Percentiles rank a stretch among this genome's conserved stretches.
These are phyloP conservation scores for Ectobius pallidus DNA, from an alignment of 2,888 invertebrate species.

Conservation along the genomic window DNA sequence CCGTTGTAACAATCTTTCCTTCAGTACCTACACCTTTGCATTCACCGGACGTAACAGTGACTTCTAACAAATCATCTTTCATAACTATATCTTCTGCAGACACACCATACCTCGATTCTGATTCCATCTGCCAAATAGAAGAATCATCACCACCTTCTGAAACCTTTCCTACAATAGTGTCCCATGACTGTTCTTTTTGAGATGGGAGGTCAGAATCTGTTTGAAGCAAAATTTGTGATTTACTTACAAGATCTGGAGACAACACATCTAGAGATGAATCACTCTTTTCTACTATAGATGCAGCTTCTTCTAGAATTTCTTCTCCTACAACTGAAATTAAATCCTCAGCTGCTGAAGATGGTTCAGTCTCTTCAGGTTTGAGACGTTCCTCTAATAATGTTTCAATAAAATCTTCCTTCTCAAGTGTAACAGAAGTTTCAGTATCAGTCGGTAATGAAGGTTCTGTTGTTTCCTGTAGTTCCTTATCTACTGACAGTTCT, in stretches of 20 bases:
- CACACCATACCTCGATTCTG: slow-evolving; percentile 43
- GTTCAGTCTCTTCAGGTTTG: slow-evolving; percentile 5
- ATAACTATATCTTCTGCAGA: slow-evolving; percentile 53
- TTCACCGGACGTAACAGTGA: slow-evolving; percentile 51
- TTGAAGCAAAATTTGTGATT: neutral
- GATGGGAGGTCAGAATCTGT: slow-evolving; percentile 14
- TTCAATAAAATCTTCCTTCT: slow-evolving; percentile 9
- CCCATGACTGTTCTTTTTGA: slow-evolving; percentile 10
- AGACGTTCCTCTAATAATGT: neutral
- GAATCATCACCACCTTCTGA: neutral
- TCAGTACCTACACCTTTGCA: slow-evolving; percentile 5
- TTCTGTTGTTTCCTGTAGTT: slow-evolving; percentile 21
- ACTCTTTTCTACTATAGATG: neutral
- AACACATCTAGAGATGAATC: neutral
- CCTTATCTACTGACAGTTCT: slow-evolving; percentile 4
- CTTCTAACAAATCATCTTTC: slow-evolving; percentile 56
- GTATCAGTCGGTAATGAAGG: neutral
- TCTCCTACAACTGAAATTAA: neutral
- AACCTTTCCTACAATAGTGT: slow-evolving; percentile 1
- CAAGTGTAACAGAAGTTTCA: slow-evolving; percentile 6
- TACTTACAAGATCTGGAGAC: neutral
- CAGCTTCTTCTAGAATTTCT: neutral
- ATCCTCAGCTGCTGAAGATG: neutral
- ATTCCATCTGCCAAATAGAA: neutral
- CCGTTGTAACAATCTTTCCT: slow-evolving; percentile 36